These are phyloP conservation scores for Agriopis aurantiaria DNA, from an alignment of 2,888 invertebrate species.

Conservation along the genomic window DNA sequence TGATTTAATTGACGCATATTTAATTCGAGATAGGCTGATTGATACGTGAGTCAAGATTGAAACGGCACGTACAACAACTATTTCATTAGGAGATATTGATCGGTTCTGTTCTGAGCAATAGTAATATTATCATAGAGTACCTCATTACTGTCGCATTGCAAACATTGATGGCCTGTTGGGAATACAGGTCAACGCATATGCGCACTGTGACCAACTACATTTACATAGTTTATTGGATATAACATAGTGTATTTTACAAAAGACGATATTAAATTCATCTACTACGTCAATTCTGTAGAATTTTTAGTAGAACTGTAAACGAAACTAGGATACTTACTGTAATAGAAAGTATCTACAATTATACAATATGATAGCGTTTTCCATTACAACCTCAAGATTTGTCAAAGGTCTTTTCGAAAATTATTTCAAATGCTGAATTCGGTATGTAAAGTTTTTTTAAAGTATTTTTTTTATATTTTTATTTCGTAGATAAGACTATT, in stretches of 20 bases:
- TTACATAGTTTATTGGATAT: slow-evolving; percentile 26
- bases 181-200: slow-evolving; percentile 79
- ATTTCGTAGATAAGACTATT: no score
- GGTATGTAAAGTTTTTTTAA: no score
- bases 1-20: slow-evolving; percentile 12
- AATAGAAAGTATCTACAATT: not conserved
- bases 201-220: slow-evolving; percentile 58
- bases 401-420: no score
- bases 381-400: not conserved
- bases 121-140: slow-evolving; percentile 62
- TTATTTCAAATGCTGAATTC: no score
- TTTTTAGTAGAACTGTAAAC: not conserved
- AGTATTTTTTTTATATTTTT: no score
- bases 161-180: slow-evolving; percentile 76
- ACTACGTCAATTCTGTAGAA: not conserved
- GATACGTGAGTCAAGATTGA: slow-evolving; percentile 13
- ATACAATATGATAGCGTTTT: not conserved
- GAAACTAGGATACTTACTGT: not conserved
- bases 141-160: slow-evolving; percentile 77
- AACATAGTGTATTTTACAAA: slow-evolving; percentile 2
- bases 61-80: slow-evolving; percentile 25
- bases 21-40: slow-evolving; percentile 18
- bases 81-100: slow-evolving; percentile 77
- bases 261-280: not conserved
- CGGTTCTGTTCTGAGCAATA: slow-evolving; percentile 56